A percentile compares a stretch with the other conserved stretches of the same genome.
phyloP scores from a whole-genome alignment of 2,888 invertebrate species.

The Ceratothoa steindachneri region DNA sequence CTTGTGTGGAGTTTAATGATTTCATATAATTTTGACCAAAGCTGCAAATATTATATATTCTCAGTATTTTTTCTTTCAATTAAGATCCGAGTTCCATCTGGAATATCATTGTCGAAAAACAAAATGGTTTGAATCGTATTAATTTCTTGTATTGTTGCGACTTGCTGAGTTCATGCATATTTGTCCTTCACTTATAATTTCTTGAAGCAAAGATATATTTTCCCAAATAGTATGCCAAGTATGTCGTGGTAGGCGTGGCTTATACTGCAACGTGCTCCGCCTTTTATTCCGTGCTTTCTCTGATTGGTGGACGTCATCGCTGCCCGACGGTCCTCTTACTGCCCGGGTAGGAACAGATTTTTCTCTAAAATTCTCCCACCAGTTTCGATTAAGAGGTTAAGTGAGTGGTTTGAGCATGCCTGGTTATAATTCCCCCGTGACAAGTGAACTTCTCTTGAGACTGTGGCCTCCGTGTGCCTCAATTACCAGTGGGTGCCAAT shows the following conservation, averaged over 20 bases:
- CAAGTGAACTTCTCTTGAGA: not conserved
- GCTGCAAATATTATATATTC: too few relatives aligned
- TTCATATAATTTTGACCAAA: too few relatives aligned
- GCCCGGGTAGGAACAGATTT: not conserved
- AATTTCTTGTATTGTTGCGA: too few relatives aligned
- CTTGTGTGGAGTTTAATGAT: too few relatives aligned
- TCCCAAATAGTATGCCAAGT: not conserved
- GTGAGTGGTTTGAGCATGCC: not conserved
- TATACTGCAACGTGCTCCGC: not conserved
- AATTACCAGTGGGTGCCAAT: not conserved
- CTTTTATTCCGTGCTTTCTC: not conserved
- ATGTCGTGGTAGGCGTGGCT: not conserved
- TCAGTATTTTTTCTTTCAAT: too few relatives aligned
- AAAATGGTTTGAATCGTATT: too few relatives aligned
- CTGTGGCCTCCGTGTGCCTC: not conserved
- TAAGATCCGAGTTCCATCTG: too few relatives aligned
- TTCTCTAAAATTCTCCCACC: not conserved
- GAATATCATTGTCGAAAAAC: too few relatives aligned
- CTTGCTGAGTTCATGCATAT: not conserved
- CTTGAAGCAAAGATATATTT: not conserved
- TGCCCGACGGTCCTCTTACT: not conserved
- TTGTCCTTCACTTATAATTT: not conserved
- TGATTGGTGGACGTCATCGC: not conserved
- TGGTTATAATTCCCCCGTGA: not conserved
- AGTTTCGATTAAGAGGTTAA: not conserved